Base-by-base conservation (phyloP, 2,888 invertebrate species). In the Calameuta filiformis region DNA sequence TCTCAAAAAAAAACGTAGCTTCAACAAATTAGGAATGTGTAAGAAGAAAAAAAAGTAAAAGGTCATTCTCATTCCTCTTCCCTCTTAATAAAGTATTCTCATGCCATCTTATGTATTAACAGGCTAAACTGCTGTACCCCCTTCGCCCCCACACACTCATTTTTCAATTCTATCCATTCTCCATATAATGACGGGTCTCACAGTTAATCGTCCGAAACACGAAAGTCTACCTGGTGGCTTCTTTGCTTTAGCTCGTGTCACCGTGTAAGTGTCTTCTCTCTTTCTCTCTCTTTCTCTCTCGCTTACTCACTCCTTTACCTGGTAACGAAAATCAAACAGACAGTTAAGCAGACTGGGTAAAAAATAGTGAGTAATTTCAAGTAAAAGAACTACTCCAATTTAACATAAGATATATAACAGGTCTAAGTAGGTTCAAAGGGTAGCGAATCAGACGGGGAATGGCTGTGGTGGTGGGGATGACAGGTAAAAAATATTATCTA, bases 201-300 rank as follows among this genome's bases (percentile, higher is more conserved):
- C 77, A 71, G 80, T 79, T 87, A 87, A 85, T 86, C 87, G 86
- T 78, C 81, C 80, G 83, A 81, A 87, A 84, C 85, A 84, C 83
- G 85, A 86, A 82, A 82, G 74, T 56, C 56, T 56, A 56, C 56
- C 56, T 56, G 56, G 56, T 78, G 74, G 82, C 80, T 82, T 84
- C 86, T 87, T 85, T 84, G 83, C 83, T 81, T 85, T 80, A 79
- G 81, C 80, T 76, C 80, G 75, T 79, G 75, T 79, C 79, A 81
- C 74, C 75, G 68, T 76, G 83, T 35, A 35, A 12, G 73, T 34
- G 11, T 15, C 2, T 6, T 23, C 23, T 15, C 23, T 40, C 23
- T 40, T 15, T 6, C 15, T 12, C 15, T 35, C 37, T 37, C 37
- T 37, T 12, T 15, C 15, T 40, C 40, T 40, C 12, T 15, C 15